Conservation (phyloP, 2,888 invertebrate species). For the Trissonchulus latispiculum region DNA sequence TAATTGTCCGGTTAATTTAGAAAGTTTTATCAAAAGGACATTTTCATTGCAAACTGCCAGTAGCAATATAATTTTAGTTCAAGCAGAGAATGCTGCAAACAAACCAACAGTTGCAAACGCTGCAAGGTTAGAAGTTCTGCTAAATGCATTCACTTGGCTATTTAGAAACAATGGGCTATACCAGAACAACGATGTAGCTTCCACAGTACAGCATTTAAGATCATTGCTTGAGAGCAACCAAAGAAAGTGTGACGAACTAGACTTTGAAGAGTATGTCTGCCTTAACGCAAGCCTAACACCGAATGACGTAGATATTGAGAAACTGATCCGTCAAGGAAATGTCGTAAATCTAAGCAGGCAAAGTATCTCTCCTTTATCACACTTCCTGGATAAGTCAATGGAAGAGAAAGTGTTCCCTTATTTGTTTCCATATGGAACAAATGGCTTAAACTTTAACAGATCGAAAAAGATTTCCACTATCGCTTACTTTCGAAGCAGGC, state of each 20-base stretch:
- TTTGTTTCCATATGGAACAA: constrained; percentile 5
- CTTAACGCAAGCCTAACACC: background rate
- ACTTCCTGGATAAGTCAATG: background rate
- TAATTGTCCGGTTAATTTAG: constrained; percentile 7
- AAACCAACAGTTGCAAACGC: background rate
- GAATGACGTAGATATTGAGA: background rate
- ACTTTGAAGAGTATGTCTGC: background rate
- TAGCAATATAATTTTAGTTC: background rate
- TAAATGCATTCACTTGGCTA: background rate
- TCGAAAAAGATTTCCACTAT: no score
- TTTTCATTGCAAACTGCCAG: background rate
- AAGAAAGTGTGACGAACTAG: background rate
- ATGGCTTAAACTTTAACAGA: background rate
- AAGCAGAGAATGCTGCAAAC: background rate
- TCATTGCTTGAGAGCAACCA: background rate
- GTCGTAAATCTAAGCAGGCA: background rate
- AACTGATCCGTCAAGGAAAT: background rate
- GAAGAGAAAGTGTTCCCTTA: background rate
- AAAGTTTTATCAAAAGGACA: background rate
- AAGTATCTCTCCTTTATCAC: background rate
- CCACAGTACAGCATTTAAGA: background rate
- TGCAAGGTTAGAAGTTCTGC: background rate
- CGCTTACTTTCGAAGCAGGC: background rate
- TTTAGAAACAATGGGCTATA: background rate
- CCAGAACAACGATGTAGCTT: background rate